Evolutionary conservation across 1,140 invertebrate species (phyloP), one percentile per base, ranked within the genome.

Genomic region (Hormaphis cornu): DNA sequence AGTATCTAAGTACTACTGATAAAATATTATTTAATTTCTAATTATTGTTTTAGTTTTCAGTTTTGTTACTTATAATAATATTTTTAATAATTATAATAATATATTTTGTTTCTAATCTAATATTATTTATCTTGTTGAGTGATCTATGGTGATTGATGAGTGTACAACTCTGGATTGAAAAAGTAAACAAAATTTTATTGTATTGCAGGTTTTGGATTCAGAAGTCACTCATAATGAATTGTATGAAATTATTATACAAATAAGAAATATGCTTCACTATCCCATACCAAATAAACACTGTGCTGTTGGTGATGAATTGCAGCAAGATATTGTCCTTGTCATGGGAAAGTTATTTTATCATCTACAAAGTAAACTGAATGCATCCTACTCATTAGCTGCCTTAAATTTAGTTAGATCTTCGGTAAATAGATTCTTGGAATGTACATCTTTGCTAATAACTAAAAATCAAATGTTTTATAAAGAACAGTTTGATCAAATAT

Each of bases 201-300:
- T n/a, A 37, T 58, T 40, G 9, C 28, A 66, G 59, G 9, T 18
- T 9, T 66, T 48, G 10, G 59, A 66, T 22, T 48, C 50, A 14
- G 59, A 48, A 22, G 59, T 66, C 14, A 48, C 59, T 33, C 14
- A 18, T 14, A 24, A 14, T 9, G 59, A 66, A 48, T 22, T 66
- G 6, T 48, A 44, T 33, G 44, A 66, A 16, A 1, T 30, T 16
- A 12, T 66, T 16, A 16, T 18, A 0, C 50, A 66, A 42, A 66
- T 66, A 44, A 42, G 28, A n/a, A 44, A 66, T 3, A 66, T 66
- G 8, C 16, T 66, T 24, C 59, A 66, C 37, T 66, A 50, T 33
- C 59, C 59, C 1, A 48, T 66, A 16, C 59, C 59, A 8, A 66
- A 66, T 30, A 66, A 66, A 16, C 48, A 66, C 2, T 66, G 59